Conservation (phyloP, 2,797 vertebrate genomes). For the Vultur gryphus region DNA sequence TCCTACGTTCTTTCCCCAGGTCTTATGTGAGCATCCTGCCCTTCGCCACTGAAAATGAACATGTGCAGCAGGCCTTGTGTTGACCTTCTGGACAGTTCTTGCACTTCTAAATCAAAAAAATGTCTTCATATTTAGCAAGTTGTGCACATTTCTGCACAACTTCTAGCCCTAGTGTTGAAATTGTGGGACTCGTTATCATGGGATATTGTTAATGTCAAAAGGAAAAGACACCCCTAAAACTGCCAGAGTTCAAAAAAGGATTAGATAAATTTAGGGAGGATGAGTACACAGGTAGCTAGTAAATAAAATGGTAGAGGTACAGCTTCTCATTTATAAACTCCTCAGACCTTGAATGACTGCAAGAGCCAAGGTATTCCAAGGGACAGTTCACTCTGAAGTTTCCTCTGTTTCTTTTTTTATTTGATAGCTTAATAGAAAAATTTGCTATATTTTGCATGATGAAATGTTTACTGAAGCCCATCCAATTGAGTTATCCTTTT, state of each 20-base stretch:
- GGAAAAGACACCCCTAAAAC: neutral
- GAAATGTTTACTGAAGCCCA: neutral
- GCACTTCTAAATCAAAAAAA: neutral
- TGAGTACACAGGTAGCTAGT: neutral
- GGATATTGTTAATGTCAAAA: neutral
- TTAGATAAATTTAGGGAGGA: neutral
- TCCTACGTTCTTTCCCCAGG: neutral
- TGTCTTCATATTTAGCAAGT: neutral
- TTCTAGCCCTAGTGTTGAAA: neutral
- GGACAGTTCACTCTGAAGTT: neutral
- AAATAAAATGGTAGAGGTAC: neutral
- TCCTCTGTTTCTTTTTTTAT: neutral
- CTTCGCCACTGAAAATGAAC: neutral
- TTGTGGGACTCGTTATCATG: neutral
- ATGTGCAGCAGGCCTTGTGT: neutral
- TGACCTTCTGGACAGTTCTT: neutral
- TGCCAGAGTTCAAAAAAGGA: neutral
- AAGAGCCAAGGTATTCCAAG: neutral
- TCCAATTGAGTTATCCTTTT: neutral
- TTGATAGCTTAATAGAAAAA: neutral
- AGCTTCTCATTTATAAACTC: neutral
- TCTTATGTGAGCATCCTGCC: neutral
- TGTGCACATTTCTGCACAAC: neutral
- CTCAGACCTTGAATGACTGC: neutral
- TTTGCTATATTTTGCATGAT: neutral